A percentile compares a stretch with the other conserved stretches of the same genome.
These are phyloP conservation scores for Solea senegalensis DNA, from an alignment of 2,113 vertebrate genomes.

Conservation along the genomic window DNA sequence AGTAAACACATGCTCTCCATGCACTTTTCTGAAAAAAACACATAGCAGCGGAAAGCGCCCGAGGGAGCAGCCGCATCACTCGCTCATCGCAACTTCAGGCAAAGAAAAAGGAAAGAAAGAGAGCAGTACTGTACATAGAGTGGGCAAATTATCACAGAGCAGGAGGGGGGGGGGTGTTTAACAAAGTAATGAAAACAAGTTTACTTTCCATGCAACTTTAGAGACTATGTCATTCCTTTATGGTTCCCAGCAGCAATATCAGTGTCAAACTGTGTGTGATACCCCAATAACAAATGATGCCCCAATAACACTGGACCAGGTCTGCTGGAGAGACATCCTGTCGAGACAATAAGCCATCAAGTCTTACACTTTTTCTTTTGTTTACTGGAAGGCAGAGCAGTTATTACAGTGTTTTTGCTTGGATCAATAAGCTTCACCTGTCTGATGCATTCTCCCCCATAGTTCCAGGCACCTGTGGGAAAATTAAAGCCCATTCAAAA, in stretches of 20 bases:
- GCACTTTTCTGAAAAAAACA: conserved; percentile 43
- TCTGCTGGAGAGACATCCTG: background rate
- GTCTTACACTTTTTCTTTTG: conserved; percentile 1
- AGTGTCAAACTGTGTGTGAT: conserved; percentile 32
- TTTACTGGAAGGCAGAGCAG: conserved; percentile 3
- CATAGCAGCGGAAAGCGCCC: conserved; percentile 19
- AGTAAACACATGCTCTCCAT: conserved; percentile 33
- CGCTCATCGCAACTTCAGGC: conserved; percentile 19
- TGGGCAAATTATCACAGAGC: conserved; percentile 17
- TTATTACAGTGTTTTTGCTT: conserved; percentile 30
- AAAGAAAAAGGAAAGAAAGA: background rate
- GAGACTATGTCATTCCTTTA: conserved; percentile 17
- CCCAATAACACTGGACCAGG: conserved; percentile 3
- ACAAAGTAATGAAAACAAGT: conserved; percentile 28
- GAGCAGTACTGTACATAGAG: conserved; percentile 13
- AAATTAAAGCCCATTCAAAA: background rate
- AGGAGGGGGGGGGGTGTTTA: conserved; percentile 19
- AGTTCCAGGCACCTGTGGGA: background rate
- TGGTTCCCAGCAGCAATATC: conserved; percentile 30
- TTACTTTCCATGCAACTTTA: conserved; percentile 14
- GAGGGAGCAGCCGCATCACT: conserved; percentile 19
- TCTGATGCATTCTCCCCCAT: background rate
- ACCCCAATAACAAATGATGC: conserved; percentile 18
- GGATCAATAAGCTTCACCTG: conserved; percentile 40
- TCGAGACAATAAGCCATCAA: conserved; percentile 1